phyloP scores from a whole-genome alignment of 2,113 vertebrate genomes.

The Pyxicephalus adspersus region DNA sequence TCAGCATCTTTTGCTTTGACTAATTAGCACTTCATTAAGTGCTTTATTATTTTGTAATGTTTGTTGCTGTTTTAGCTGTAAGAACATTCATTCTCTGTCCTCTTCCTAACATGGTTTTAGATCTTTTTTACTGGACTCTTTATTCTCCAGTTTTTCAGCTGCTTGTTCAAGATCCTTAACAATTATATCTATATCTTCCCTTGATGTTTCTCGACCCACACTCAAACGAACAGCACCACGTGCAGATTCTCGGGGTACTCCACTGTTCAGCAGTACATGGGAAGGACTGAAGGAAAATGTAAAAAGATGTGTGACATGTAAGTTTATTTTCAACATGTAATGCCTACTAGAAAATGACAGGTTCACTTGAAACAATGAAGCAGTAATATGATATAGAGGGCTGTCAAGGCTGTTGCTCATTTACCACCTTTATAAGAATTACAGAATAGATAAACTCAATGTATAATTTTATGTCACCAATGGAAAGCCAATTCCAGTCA shows the following conservation, averaged over 20 bases:
- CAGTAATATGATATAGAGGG: no score
- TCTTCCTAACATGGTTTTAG: neutral
- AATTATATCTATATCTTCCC: constrained; percentile 80
- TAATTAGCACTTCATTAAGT: no score
- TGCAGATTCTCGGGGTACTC: constrained; percentile 78
- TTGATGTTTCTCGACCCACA: constrained; percentile 82
- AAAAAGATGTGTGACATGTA: no score
- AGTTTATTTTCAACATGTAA: no score
- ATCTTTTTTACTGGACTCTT: neutral
- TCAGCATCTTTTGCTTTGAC: no score
- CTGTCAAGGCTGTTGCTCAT: no score
- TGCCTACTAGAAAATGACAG: no score
- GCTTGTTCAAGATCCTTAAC: constrained; percentile 86
- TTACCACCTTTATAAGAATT: no score
- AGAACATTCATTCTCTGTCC: neutral
- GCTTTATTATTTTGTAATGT: neutral
- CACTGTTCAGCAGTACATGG: constrained; percentile 84
- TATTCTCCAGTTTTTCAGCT: constrained; percentile 72
- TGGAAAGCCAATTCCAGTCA: no score
- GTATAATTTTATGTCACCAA: no score
- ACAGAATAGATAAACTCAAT: no score
- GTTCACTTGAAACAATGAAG: no score
- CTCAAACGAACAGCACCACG: constrained; percentile 87
- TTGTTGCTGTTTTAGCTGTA: neutral
- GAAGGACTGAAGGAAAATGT: constrained; percentile 78